Percentiles rank a stretch among this genome's conserved stretches.
Conservation (phyloP, 2,113 vertebrate species). For the Urocitellus parryii region DNA sequence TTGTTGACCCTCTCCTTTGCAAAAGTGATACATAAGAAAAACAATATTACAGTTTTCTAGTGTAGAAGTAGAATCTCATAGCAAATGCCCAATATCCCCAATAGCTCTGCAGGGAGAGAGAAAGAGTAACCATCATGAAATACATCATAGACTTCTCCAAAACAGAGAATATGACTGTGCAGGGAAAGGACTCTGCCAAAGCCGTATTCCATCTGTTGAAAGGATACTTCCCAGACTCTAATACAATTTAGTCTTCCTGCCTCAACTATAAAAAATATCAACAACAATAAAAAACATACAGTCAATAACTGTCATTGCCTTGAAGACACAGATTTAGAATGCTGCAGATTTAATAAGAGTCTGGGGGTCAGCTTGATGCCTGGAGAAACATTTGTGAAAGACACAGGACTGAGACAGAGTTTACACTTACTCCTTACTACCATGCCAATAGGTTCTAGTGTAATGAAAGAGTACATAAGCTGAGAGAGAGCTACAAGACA, state of each 20-base stretch:
- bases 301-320: neutral
- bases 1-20: neutral
- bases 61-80: neutral
- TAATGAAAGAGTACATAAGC: neutral
- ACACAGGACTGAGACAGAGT: no score
- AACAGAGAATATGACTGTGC: neutral
- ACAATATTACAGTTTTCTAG: neutral
- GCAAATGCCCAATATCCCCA: neutral
- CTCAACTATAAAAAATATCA: neutral
- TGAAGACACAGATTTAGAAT: neutral
- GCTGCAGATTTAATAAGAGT: neutral
- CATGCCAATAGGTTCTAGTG: neutral
- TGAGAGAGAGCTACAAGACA: neutral
- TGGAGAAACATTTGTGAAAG: neutral
- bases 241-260: neutral
- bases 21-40: neutral
- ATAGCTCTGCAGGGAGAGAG: neutral
- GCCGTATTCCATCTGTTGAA: neutral
- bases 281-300: neutral
- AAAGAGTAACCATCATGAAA: neutral
- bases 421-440: neutral
- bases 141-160: neutral
- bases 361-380: neutral
- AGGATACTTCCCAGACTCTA: neutral
- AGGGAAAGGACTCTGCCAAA: neutral